These are phyloP conservation scores for Microctenopoma stevenorrisi DNA, from an alignment of 2,797 vertebrate species.

Conservation along the genomic window DNA sequence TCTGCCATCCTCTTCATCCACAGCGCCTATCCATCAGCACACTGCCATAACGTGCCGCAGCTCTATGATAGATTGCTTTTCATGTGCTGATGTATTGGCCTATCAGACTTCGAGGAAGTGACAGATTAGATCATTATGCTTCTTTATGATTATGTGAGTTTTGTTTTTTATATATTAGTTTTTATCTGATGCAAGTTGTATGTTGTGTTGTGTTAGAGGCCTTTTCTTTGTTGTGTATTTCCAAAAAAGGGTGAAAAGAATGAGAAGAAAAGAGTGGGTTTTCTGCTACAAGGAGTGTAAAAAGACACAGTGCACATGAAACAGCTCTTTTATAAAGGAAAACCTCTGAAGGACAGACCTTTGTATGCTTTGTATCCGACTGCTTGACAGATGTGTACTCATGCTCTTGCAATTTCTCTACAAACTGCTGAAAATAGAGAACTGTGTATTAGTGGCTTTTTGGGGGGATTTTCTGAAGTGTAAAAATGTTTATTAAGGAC, in stretches of 20 bases:
- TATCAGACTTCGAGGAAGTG: constrained; percentile 71
- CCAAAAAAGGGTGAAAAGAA: constrained; percentile 9
- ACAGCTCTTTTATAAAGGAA: constrained; percentile 24
- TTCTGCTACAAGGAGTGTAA: constrained; percentile 11
- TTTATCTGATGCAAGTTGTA: constrained; percentile 38
- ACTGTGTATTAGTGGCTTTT: neutral
- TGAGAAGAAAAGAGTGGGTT: constrained; percentile 14
- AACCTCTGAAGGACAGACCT: constrained; percentile 23
- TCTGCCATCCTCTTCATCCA: constrained; percentile 70
- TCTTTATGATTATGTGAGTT: constrained; percentile 60
- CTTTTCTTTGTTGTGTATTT: constrained; percentile 24
- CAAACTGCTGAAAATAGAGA: neutral
- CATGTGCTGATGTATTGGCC: constrained; percentile 69
- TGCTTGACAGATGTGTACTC: too few species aligned
- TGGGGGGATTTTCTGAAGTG: constrained; percentile 2
- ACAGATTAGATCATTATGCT: constrained; percentile 77
- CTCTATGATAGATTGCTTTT: constrained; percentile 69
- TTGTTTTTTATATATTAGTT: constrained; percentile 29
- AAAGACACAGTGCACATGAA: neutral
- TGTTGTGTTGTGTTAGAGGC: constrained; percentile 15
- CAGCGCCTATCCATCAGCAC: constrained; percentile 74
- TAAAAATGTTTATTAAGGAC: constrained; percentile 1
- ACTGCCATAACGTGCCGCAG: constrained; percentile 70
- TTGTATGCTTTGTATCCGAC: constrained; percentile 1
- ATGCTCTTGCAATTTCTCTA: neutral